A percentile compares a stretch with the other conserved stretches of the same genome.
Conservation (phyloP, 2,113 vertebrate species). For the Pachyramphus minor region DNA sequence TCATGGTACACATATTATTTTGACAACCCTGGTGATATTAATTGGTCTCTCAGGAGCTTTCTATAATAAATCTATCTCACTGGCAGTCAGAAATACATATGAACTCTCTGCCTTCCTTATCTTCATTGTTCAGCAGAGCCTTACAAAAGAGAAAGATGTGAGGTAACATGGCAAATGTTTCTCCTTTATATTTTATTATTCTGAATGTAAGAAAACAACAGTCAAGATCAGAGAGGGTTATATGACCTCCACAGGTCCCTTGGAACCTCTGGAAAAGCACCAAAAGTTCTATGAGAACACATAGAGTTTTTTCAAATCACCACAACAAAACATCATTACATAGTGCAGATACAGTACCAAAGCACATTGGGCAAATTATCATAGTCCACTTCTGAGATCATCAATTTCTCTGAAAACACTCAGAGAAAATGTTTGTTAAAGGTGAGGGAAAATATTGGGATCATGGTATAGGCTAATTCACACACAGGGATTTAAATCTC, state of each 20-base stretch:
- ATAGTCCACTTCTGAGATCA: not conserved
- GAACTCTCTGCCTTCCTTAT: not conserved
- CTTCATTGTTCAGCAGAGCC: not conserved
- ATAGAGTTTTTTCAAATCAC: not conserved
- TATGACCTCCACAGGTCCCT: not conserved
- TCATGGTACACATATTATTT: constrained; percentile 54
- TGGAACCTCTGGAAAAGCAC: not conserved
- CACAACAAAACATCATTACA: not conserved
- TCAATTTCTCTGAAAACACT: not conserved
- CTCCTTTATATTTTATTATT: not conserved
- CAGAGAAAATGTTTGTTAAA: not conserved
- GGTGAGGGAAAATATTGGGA: rapidly evolving
- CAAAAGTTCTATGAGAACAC: not conserved
- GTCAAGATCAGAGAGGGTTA: not conserved
- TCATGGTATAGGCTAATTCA: not conserved
- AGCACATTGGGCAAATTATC: not conserved
- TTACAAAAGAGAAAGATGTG: not conserved
- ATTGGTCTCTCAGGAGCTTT: constrained; percentile 62
- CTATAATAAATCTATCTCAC: constrained; percentile 32
- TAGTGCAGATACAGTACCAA: not conserved
- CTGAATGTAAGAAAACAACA: not conserved
- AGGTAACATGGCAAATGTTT: not conserved
- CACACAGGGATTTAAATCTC: not conserved
- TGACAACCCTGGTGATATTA: constrained; percentile 52
- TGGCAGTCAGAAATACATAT: not conserved